Conservation (phyloP, 2,797 vertebrate genomes). For the Argya squamiceps region DNA sequence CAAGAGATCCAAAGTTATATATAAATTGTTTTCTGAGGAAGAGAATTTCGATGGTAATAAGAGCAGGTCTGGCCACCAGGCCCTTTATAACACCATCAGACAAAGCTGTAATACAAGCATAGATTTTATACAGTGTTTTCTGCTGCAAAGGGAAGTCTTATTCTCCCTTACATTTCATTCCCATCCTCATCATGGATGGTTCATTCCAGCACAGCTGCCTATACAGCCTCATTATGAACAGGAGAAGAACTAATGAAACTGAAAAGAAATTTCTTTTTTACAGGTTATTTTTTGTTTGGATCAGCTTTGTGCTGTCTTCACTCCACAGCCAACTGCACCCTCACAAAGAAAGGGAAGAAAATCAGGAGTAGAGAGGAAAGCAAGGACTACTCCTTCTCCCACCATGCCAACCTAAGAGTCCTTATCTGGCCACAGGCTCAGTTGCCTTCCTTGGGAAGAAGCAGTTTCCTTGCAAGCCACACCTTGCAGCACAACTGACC, state of each 20-base stretch:
- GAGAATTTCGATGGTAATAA: not conserved
- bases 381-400: not conserved
- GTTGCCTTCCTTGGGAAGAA: not conserved
- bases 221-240: not conserved
- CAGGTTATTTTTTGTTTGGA: not conserved
- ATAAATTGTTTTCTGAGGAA: not conserved
- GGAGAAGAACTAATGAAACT: not conserved
- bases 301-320: not conserved
- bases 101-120: not conserved
- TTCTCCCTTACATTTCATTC: not conserved
- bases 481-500: not conserved
- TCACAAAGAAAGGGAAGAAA: not conserved
- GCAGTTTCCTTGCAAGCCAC: not conserved
- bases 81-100: not conserved
- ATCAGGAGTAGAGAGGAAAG: not conserved
- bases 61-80: not conserved
- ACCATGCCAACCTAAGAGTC: not conserved
- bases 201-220: not conserved
- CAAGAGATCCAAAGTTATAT: not conserved
- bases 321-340: not conserved
- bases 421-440: not conserved
- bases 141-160: not conserved
- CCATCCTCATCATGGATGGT: not conserved
- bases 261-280: not conserved
- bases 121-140: not conserved